Percentiles rank a stretch among this genome's conserved stretches.
Evolutionary conservation across 2,888 invertebrate species (phyloP).

Genomic region (Drosophila phalerata): DNA sequence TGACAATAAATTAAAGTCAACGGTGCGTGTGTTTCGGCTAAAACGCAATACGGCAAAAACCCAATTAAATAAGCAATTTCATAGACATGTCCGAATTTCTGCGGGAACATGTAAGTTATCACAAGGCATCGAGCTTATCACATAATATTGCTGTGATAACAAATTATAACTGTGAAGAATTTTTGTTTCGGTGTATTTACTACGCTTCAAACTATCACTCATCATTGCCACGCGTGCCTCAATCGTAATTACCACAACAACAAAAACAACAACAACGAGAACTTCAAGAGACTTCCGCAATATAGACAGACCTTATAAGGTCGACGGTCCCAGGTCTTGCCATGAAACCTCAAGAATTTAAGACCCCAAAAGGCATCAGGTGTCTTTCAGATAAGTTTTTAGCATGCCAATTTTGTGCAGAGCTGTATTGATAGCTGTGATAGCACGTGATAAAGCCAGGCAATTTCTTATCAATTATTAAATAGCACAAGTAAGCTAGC

Average conservation of each 20-base stretch:
- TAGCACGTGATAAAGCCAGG: constrained; percentile 37
- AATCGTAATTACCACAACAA: constrained; percentile 9
- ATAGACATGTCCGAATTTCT: constrained; percentile 66
- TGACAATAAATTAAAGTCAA: constrained; percentile 46
- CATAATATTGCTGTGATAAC: constrained; percentile 42
- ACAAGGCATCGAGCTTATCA: constrained; percentile 41
- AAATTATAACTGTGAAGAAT: constrained; percentile 10
- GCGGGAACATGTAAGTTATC: constrained; percentile 70
- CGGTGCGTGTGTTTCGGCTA: constrained; percentile 50
- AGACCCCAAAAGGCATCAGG: not conserved
- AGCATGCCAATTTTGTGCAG: constrained; percentile 15
- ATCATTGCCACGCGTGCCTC: constrained; percentile 25
- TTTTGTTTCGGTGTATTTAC: not conserved
- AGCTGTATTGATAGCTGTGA: constrained; percentile 27
- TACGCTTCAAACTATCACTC: not conserved
- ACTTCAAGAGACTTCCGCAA: constrained; percentile 10
- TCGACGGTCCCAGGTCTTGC: not conserved
- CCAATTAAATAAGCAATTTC: not conserved
- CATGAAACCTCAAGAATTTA: constrained; percentile 1
- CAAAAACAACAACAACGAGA: not conserved
- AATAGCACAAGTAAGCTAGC: not conserved
- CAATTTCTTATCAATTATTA: constrained; percentile 37
- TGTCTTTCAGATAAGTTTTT: constrained; percentile 15
- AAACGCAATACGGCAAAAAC: constrained; percentile 13
- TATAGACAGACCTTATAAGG: not conserved